Evolutionary conservation across 2,113 vertebrate genomes (phyloP), one percentile per base, ranked within the genome.

Genomic region (Oncorhynchus masou): DNA sequence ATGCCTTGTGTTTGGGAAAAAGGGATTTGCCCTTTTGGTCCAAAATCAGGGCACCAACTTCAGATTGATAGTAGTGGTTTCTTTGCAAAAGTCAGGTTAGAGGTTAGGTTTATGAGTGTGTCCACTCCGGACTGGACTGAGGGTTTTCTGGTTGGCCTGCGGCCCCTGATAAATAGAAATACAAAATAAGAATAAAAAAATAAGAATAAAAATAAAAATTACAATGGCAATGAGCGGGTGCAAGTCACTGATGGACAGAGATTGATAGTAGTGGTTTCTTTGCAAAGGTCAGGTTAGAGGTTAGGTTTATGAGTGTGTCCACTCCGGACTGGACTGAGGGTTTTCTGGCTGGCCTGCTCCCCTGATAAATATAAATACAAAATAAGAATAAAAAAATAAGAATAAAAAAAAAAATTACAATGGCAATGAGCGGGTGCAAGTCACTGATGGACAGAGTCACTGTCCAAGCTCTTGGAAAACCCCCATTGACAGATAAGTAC

Each of bases 401-500:
- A 45, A 45, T 11, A 1, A 11, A 39, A 39, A 39, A 1, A 39
- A 39, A 45, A 45, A 45, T 27, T 3, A 27, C 27, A 27, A 70
- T 22, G 29, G 25, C 8, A n/a, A 5, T 5, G 6, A 8, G 29
- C 60, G 62, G 11, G n/a, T 67, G 24, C 73, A 75, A 68, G 27
- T 57, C 65, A 57, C 49, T 5, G 8, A 5, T 68, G 70, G 71
- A 68, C 76, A 13, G 57, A 45, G 65, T 67, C 74, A 73, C 34
- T 57, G 19, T 11, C 22, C 83, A 22, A 20, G 9, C 39, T 45
- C 39, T 45, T 45, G 39, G 39, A 45, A 45, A 45, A 45, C 11
- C 39, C 8, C 39, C 39, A 45, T 45, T 45, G 83, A 82, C 85
- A 64, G 73, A 86, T 75, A 71, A 29, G 7, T 34, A 39, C 66